Conservation (phyloP, 2,888 invertebrate genomes). For the Chromoteleia sp. region DNA sequence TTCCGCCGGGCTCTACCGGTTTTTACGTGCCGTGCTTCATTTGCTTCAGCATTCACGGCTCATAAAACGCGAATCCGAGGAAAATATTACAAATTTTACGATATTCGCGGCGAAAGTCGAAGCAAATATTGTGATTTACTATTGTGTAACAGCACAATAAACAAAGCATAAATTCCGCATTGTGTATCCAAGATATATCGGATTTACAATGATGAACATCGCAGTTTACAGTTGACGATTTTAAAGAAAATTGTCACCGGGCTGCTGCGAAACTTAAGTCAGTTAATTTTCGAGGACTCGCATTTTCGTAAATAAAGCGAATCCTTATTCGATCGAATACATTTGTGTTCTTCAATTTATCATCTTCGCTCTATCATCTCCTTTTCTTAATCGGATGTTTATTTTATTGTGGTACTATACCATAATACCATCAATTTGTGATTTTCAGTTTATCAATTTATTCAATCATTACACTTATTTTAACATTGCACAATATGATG, state of each 20-base stretch:
- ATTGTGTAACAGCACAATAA: slow-evolving; percentile 47
- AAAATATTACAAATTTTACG: slow-evolving; percentile 67
- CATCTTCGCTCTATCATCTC: too few species aligned
- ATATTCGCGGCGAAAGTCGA: slow-evolving; percentile 53
- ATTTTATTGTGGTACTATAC: too few species aligned
- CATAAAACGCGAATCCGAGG: slow-evolving; percentile 53
- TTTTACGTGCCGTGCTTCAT: slow-evolving; percentile 59
- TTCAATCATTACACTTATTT: too few species aligned
- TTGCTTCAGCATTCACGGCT: slow-evolving; percentile 61
- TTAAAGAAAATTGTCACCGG: slow-evolving; percentile 3
- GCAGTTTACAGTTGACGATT: slow-evolving; percentile 18
- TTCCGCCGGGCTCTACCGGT: slow-evolving; percentile 33
- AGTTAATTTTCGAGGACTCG: not conserved
- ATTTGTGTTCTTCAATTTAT: too few species aligned
- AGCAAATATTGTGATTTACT: slow-evolving; percentile 63
- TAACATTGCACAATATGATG: too few species aligned
- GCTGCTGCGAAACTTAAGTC: not conserved
- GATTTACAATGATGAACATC: slow-evolving; percentile 39
- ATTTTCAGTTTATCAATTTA: too few species aligned
- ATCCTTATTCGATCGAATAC: not conserved
- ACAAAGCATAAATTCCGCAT: slow-evolving; percentile 54
- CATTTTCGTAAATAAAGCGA: not conserved
- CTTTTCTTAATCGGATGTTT: too few species aligned
- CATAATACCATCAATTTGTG: too few species aligned
- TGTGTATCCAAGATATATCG: slow-evolving; percentile 25